These are phyloP conservation scores for Lomographa bimaculata DNA, from an alignment of 2,888 invertebrate species.

Conservation along the genomic window DNA sequence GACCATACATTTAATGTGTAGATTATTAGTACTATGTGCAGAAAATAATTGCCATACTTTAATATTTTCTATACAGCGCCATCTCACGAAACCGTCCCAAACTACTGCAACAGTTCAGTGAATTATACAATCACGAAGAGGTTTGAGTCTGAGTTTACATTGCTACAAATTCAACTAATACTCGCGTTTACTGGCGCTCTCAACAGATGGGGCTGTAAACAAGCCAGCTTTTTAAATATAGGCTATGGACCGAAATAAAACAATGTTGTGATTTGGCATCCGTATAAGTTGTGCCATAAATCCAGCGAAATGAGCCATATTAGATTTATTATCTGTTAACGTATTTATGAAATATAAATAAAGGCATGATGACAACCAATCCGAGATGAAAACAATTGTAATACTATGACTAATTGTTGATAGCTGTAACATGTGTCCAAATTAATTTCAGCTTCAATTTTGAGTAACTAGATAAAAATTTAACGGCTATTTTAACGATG, in stretches of 20 bases:
- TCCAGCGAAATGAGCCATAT: slow-evolving; percentile 8
- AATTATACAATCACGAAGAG: background rate
- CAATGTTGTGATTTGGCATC: slow-evolving; percentile 23
- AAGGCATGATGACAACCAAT: slow-evolving; percentile 14
- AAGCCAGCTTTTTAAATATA: slow-evolving; percentile 1
- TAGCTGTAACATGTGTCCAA: background rate
- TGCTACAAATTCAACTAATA: background rate
- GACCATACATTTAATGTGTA: too few species aligned
- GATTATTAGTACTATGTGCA: too few species aligned
- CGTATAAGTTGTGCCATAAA: slow-evolving; percentile 10
- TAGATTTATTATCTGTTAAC: slow-evolving; percentile 14
- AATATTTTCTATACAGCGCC: too few species aligned
- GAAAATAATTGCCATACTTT: too few species aligned
- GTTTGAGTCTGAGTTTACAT: slow-evolving; percentile 18
- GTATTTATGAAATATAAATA: background rate
- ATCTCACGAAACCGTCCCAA: slow-evolving; percentile 15
- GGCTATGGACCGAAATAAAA: slow-evolving; percentile 10
- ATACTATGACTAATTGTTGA: too few species aligned
- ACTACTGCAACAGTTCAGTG: slow-evolving; percentile 2
- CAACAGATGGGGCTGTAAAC: slow-evolving; percentile 26
- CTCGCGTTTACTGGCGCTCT: slow-evolving; percentile 1
- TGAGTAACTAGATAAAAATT: slow-evolving; percentile 2
- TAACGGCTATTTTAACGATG: slow-evolving; percentile 1
- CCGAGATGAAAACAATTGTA: slow-evolving; percentile 5
- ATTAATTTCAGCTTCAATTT: slow-evolving; percentile 1